Base-by-base conservation (phyloP, 2,888 invertebrate species). In the Cynaeus angustus region DNA sequence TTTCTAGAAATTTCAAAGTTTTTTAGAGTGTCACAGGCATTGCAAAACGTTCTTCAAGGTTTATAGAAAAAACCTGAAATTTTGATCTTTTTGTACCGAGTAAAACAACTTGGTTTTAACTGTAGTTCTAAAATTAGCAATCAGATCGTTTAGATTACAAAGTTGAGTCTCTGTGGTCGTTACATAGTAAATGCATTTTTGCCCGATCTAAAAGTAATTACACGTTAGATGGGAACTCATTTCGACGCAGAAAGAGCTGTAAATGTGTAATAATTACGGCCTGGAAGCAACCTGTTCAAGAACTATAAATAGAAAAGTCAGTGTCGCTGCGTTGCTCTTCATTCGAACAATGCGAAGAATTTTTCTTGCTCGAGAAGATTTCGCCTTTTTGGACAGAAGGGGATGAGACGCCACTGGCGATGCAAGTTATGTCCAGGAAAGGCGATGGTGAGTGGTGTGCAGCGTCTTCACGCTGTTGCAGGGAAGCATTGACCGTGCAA, bases 401-500 rank as follows among this genome's bases (percentile, higher is more conserved):
- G 12, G 48, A 46, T 9, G 45, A 21, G 33, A 64, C 66, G 70
- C 65, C 66, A 56, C 70, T 70, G 70, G 53, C 37, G 45, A 53
- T 65, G 64, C 66, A 50, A 65, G 59, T 21, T 38, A 12, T 16
- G 52, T 59, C 61, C 68, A 65, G 64, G 68, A 65, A 58, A 48
- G 64, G 64, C 43, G 68, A 61, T 46, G 62, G 62, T 62, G 68
- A 56, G 62, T 55, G 56, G 62, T 62, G 45, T 38, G 43, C 69
- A 50, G 43, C 65, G 64, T 69, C 69, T 69, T 69, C 65, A 26
- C 52, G 55, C 52, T 52, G 66, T 53, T 50, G 70, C 70, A 65
- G 56, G 66, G 72, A 71, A 72, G 72, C 72, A 72, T 70, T 72
- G 72, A 72, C 72, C 72, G 72, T 70, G 70, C 72, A 72, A 72